phyloP scores from a whole-genome alignment of 2,113 vertebrate genomes.

The Genyomyrus donnyi region DNA sequence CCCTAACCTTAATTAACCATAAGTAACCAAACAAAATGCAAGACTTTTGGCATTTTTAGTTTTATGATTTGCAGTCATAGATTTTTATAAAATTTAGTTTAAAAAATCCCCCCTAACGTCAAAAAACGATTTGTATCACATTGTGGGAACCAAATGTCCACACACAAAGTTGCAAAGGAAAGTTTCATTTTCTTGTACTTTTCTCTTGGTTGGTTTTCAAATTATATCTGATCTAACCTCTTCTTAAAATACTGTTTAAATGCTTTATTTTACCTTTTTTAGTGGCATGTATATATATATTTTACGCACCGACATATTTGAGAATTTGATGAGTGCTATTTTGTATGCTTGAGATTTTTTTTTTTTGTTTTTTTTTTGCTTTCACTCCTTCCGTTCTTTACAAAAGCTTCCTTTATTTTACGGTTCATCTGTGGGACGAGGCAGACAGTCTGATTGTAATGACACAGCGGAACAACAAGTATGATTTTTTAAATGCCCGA shows the following conservation, averaged over 20 bases:
- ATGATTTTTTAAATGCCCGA: slow-evolving; percentile 8
- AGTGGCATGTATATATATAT: not conserved
- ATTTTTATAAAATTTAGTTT: no score
- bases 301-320: not conserved
- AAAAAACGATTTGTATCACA: not conserved
- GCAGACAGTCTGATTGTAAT: not conserved
- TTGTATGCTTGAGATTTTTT: not conserved
- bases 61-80: no score
- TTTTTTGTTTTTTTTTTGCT: not conserved
- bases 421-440: not conserved
- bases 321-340: not conserved
- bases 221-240: not conserved
- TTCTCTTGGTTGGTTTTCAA: not conserved
- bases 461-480: not conserved
- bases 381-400: not conserved
- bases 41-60: no score
- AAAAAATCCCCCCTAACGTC: no score
- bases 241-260: not conserved
- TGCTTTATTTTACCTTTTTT: not conserved
- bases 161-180: not conserved
- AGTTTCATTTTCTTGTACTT: not conserved
- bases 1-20: not conserved
- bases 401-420: slow-evolving; percentile 2
- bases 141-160: not conserved
- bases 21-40: no score